These are phyloP conservation scores for Eulemur macaco DNA, from an alignment of 2,113 vertebrate species.

Conservation along the genomic window DNA sequence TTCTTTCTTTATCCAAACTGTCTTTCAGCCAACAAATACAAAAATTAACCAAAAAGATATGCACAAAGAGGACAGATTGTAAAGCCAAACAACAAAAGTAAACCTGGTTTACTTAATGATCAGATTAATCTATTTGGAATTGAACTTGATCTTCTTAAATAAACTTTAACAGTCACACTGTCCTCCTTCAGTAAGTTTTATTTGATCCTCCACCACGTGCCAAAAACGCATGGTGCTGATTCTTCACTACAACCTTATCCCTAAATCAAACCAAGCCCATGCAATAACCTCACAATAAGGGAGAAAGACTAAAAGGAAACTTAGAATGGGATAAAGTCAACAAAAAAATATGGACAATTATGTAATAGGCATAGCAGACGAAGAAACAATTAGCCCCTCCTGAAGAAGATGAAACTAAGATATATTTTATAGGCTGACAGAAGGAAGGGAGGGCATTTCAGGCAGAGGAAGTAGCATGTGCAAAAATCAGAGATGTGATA, in stretches of 20 bases:
- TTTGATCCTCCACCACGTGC: background rate
- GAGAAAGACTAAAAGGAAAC: background rate
- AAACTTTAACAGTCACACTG: slow-evolving; percentile 22
- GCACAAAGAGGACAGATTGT: background rate
- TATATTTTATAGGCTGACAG: background rate
- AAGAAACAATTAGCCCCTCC: background rate
- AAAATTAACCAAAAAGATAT: slow-evolving; percentile 18
- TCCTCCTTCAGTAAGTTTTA: background rate
- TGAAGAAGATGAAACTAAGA: background rate
- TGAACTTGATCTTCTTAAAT: slow-evolving; percentile 9
- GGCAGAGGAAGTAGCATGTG: background rate
- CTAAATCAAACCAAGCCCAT: background rate
- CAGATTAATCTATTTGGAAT: background rate
- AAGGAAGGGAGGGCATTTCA: background rate
- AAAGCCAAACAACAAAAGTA: slow-evolving; percentile 31
- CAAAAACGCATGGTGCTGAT: background rate
- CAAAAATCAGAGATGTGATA: slow-evolving; percentile 7
- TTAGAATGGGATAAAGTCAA: background rate
- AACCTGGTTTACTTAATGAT: background rate
- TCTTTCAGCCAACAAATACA: background rate
- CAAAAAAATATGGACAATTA: background rate
- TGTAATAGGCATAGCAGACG: background rate
- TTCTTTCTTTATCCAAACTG: background rate
- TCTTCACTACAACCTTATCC: background rate
- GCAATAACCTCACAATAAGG: background rate